Base-by-base conservation (phyloP, 2,113 vertebrate species). In the Nerophis lumbriciformis region DNA sequence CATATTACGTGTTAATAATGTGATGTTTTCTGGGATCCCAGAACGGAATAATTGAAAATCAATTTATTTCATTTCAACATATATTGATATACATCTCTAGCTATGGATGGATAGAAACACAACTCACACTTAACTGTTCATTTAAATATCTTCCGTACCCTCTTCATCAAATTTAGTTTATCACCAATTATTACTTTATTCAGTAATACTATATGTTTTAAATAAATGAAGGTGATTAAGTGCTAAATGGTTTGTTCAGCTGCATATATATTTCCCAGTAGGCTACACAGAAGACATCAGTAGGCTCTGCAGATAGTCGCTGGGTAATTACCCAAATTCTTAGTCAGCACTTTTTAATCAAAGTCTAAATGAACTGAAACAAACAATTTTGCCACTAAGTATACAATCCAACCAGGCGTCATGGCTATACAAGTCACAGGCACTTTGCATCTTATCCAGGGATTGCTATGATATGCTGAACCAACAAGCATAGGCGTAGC, bases 271-370 rank as follows among this genome's bases (percentile, higher is more conserved):
- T 66, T 35, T 15, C 13, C 15, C 42, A 69, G 9, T 65, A 72
- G 35, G 37, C 62, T 73, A 62, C 67, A 82, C 69, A 72, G 60
- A 71, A 72, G 73, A 77, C 63, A 59, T 85, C 81, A 83, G 83
- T 71, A 77, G 76, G 75, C 87, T 81, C 77, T 80, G 77, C 68
- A 52, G 69, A 74, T 76, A 72, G 87, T 80, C 84, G 81, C 76
- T 59, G 72, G 71, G 75, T 85, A 87, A 89, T 88, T 81, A 89
- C 75, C 68, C 80, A 85, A 77, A 76, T 72, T 74, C 81, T 81
- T 71, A 81, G 79, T 90, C 89, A 90, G 89, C 88, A 87, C 69
- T 81, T 88, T 87, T 86, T 69, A 85, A 83, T 87, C 81, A 77
- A 85, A 84, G 73, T 76, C 74, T 81, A 83, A 70, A 83, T 83